Evolutionary conservation across 2,888 invertebrate genomes (phyloP), one percentile per base, ranked within the genome.

Genomic region (Vesta saturnalis): DNA sequence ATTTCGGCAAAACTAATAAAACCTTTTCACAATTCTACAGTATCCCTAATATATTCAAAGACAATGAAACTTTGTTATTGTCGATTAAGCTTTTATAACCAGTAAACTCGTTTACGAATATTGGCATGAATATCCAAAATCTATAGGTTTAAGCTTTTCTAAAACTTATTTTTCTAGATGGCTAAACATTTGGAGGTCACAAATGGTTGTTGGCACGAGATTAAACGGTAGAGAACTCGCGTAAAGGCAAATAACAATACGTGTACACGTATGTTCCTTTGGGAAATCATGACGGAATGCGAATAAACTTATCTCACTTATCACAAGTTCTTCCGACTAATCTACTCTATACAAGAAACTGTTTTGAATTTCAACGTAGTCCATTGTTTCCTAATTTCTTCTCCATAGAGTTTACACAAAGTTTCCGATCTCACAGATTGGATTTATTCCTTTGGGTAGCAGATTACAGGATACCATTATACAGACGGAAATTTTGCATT

Each of bases 221-320:
- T 74, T 74, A 75, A 75, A 68, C 61, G 63, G 65, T 59, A 65
- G 69, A 71, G 49, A 67, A 65, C 61, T 62, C 60, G 49, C 65
- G 59, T 67, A 65, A 75, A 70, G 72, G 76, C 76, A 77, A 77
- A 79, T 78, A 79, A 77, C 77, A 78, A 78, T 80, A 77, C 77
- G 76, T 77, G 78, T 77, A 77, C 77, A 78, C 77, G 78, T 78
- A 76, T 77, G 77, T 75, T 77, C 80, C 80, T 78, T 64, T 63
- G 80, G 80, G 80, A 79, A 80, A 80, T 79, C 79, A 79, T 77
- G 76, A 76, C 77, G 73, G 77, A 74, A 77, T 77, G 74, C 77
- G 78, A 78, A 79, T 78, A 78, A 78, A 78, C 78, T 77, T 74
- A 78, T 77, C 79, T 77, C 79, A 78, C 79, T 79, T 80, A 80